Conservation (phyloP, 1,140 invertebrate genomes). For the Akabosia matsudoensis region DNA sequence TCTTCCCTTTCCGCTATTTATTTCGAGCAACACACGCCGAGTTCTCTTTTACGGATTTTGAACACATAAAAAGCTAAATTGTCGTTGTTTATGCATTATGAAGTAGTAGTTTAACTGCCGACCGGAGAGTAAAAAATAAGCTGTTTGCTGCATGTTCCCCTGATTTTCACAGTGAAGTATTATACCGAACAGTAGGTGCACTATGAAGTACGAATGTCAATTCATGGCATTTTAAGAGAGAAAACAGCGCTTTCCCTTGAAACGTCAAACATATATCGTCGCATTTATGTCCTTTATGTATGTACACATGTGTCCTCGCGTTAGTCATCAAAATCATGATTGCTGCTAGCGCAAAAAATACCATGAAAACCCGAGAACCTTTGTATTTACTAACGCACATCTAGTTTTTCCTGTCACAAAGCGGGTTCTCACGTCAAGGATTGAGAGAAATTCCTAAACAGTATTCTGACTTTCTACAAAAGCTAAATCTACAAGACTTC, state of each 20-base stretch:
- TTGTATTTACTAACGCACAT: too few relatives aligned
- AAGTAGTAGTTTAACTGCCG: not conserved
- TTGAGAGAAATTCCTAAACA: not conserved
- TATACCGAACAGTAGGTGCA: not conserved
- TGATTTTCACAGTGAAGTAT: not conserved
- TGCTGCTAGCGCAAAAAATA: not conserved
- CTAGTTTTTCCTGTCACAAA: too few relatives aligned
- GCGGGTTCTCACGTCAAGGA: too few relatives aligned
- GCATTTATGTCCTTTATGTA: not conserved
- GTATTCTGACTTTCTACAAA: not conserved
- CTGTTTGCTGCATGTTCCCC: not conserved
- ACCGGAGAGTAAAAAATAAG: not conserved
- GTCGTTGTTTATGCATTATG: not conserved
- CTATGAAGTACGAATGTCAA: not conserved
- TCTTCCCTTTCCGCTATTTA: not conserved
- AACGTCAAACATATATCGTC: not conserved
- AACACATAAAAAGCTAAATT: too few relatives aligned
- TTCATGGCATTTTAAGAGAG: constrained; percentile 3
- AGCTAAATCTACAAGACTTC: too few relatives aligned
- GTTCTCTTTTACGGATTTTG: too few relatives aligned
- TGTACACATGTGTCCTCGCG: not conserved
- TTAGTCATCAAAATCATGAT: not conserved
- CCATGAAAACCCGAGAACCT: not conserved
- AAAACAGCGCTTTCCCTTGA: not conserved
- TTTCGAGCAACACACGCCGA: too few relatives aligned